A percentile compares a stretch with the other conserved stretches of the same genome.
Conservation (phyloP, 2,113 vertebrate genomes). For the Mystacornis crossleyi region DNA sequence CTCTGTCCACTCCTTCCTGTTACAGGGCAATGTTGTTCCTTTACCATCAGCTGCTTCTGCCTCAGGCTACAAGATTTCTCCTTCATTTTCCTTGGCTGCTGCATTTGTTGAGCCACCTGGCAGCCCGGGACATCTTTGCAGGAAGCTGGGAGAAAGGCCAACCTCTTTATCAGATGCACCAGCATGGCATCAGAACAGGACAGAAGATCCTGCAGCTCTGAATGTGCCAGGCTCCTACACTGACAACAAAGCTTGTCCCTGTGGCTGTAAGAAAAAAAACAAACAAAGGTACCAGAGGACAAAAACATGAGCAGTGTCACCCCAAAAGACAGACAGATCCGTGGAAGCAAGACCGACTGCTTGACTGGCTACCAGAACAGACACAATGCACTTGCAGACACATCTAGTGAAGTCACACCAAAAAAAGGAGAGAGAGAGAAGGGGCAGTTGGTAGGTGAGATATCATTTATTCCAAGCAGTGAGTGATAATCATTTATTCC, state of each 20-base stretch:
- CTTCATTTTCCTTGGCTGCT: not conserved
- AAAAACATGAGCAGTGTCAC: not conserved
- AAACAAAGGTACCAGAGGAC: not conserved
- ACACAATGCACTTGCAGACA: not conserved
- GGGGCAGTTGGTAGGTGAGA: not conserved
- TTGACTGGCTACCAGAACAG: not conserved
- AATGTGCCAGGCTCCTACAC: accelerated
- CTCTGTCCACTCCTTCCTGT: not conserved
- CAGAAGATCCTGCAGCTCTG: not conserved
- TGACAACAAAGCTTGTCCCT: not conserved
- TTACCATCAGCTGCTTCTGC: not conserved
- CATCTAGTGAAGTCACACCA: not conserved
- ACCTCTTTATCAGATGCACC: not conserved
- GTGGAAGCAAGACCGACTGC: accelerated
- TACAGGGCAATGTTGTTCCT: not conserved
- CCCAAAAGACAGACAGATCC: not conserved
- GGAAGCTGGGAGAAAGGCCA: not conserved
- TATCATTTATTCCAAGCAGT: conserved; percentile 24
- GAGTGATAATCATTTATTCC: conserved; percentile 15
- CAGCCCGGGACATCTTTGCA: not conserved
- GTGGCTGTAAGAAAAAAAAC: not conserved
- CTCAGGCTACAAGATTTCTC: not conserved
- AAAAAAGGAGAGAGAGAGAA: conserved; percentile 1
- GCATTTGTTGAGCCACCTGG: not conserved
- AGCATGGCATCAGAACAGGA: not conserved